Conservation (phyloP, 2,797 vertebrate genomes). For the Salmo trutta region DNA sequence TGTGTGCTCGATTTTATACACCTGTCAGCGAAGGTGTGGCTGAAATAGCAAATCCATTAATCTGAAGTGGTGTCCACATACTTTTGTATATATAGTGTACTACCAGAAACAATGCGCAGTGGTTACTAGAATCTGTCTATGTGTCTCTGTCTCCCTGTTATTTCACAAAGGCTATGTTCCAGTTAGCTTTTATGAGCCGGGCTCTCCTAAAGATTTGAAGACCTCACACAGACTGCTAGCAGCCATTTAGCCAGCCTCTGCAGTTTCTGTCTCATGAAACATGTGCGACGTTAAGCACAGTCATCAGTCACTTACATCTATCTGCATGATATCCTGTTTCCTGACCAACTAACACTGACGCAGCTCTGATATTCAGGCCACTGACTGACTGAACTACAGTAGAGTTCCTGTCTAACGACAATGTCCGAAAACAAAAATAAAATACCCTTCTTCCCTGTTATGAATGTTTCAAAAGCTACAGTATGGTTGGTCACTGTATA, state of each 20-base stretch:
- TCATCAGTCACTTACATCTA: background rate
- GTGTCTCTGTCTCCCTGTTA: background rate
- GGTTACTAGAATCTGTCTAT: background rate
- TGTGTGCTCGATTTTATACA: too few species aligned
- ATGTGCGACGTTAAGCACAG: background rate
- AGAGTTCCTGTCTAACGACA: background rate
- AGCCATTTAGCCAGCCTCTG: background rate
- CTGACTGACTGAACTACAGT: background rate
- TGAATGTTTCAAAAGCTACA: background rate
- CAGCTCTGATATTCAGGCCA: background rate
- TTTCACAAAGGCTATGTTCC: background rate
- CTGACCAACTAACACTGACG: background rate
- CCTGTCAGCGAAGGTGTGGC: too few species aligned
- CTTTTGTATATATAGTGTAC: too few species aligned
- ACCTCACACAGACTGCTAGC: background rate
- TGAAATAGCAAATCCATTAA: too few species aligned
- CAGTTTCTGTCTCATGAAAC: background rate
- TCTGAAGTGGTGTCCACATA: background rate
- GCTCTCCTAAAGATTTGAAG: background rate
- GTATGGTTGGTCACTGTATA: background rate
- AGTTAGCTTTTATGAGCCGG: background rate
- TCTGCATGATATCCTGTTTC: constrained; percentile 9
- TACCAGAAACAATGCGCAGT: background rate
- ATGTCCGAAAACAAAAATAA: background rate
- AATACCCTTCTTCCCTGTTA: background rate